These are phyloP conservation scores for Hyles euphorbiae DNA, from an alignment of 1,140 invertebrate genomes.

Conservation along the genomic window DNA sequence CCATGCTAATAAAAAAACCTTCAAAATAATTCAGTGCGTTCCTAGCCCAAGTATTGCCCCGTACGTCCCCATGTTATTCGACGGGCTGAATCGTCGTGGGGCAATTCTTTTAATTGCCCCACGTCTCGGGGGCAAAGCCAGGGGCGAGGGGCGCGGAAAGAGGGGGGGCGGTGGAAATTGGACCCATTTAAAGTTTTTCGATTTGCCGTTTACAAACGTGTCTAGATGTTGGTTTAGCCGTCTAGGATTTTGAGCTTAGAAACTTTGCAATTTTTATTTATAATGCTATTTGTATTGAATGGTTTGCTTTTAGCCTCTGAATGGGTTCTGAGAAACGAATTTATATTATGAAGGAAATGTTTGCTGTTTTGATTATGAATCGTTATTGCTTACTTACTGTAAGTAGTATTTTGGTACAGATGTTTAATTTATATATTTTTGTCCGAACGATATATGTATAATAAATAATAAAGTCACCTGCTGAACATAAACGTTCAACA, in stretches of 20 bases:
- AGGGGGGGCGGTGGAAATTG: conserved; percentile 20
- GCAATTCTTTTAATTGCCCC: conserved; percentile 40
- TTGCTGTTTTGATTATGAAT: too few species aligned
- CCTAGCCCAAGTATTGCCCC: neutral
- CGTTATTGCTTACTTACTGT: too few species aligned
- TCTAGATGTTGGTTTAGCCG: conserved; percentile 17
- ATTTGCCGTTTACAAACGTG: conserved; percentile 31
- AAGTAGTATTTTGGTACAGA: too few species aligned
- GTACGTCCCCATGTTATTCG: conserved; percentile 17
- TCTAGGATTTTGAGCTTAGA: conserved; percentile 8
- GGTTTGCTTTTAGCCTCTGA: neutral
- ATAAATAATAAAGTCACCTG: too few species aligned
- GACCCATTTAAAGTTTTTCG: conserved; percentile 45
- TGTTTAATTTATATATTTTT: too few species aligned
- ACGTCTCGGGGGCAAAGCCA: conserved; percentile 20
- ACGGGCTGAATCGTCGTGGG: conserved; percentile 21
- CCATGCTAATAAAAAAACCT: too few species aligned
- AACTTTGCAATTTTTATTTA: conserved; percentile 3
- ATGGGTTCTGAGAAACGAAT: too few species aligned
- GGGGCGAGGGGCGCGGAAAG: neutral
- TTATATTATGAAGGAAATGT: too few species aligned
- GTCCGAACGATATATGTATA: too few species aligned
- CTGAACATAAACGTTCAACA: too few species aligned
- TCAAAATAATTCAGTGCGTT: too few species aligned
- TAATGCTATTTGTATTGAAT: neutral